Conservation (phyloP, 2,797 vertebrate species). For the Rhynchotus rufescens region DNA sequence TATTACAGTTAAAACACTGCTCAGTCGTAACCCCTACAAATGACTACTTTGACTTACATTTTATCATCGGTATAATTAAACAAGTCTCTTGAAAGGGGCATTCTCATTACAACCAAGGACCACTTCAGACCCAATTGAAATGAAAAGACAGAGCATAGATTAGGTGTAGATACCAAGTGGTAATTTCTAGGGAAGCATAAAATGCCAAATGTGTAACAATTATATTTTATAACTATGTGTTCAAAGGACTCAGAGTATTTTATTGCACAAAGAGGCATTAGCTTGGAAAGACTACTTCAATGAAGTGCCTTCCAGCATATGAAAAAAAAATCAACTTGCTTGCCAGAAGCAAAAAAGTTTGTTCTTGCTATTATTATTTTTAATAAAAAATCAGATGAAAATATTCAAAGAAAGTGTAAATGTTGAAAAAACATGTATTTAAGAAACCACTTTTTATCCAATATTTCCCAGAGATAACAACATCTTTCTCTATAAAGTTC, state of each 20-base stretch:
- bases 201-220: conserved; percentile 77
- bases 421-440: not conserved
- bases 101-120: conserved; percentile 78
- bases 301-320: not conserved
- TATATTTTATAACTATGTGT: conserved; percentile 73
- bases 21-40: conserved; percentile 77
- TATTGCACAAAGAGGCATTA: conserved; percentile 50
- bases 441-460: not conserved
- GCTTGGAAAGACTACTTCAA: conserved; percentile 28
- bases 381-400: not conserved
- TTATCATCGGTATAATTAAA: conserved; percentile 77
- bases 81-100: conserved; percentile 79
- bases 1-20: conserved; percentile 67
- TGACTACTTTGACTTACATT: conserved; percentile 75
- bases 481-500: not conserved
- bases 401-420: not conserved
- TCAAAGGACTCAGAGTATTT: conserved; percentile 72
- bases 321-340: not conserved
- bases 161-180: conserved; percentile 73
- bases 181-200: conserved; percentile 79
- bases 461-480: not conserved
- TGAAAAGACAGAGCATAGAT: conserved; percentile 69
- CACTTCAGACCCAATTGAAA: conserved; percentile 80
- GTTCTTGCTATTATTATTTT: not conserved
- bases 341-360: conserved; percentile 14